Evolutionary conservation across 2,113 vertebrate species (phyloP).

Genomic region (Eptatretus burgeri): DNA sequence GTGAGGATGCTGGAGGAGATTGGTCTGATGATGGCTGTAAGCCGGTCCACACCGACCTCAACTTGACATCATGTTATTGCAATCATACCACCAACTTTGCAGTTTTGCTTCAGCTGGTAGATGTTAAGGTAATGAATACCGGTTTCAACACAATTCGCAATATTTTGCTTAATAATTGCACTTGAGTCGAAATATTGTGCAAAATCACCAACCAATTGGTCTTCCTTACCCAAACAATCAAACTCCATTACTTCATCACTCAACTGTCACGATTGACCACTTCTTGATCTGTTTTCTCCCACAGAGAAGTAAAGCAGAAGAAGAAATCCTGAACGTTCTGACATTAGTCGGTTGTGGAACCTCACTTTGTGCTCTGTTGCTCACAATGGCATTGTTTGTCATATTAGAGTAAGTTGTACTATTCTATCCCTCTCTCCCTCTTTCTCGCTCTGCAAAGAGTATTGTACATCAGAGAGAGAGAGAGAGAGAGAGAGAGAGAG

Average conservation of each 20-base stretch:
- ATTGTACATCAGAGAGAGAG: too few species aligned
- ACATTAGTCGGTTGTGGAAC: slow-evolving; percentile 53
- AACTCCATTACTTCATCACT: too few species aligned
- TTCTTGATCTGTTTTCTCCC: not conserved
- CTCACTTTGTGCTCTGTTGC: slow-evolving; percentile 42
- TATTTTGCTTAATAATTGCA: not conserved
- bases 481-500: too few species aligned
- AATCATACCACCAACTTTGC: slow-evolving; percentile 38
- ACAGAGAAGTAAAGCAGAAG: slow-evolving; percentile 30
- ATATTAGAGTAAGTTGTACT: slow-evolving; percentile 36
- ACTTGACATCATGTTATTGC: slow-evolving; percentile 21
- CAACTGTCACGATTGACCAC: too few species aligned
- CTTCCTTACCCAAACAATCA: too few species aligned
- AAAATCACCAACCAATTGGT: too few species aligned
- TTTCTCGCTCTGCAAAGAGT: not conserved
- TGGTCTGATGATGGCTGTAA: slow-evolving; percentile 28
- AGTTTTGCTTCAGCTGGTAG: slow-evolving; percentile 27
- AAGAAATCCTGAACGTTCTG: slow-evolving; percentile 33
- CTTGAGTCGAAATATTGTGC: too few species aligned
- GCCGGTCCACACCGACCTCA: slow-evolving; percentile 14
- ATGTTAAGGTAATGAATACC: slow-evolving; percentile 16
- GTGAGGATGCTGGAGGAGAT: slow-evolving; percentile 13
- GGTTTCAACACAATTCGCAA: not conserved
- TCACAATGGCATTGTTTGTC: slow-evolving; percentile 51
- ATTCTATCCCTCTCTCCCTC: not conserved